These are phyloP conservation scores for Loxodonta africana DNA, from an alignment of 2,113 vertebrate species.

Conservation along the genomic window DNA sequence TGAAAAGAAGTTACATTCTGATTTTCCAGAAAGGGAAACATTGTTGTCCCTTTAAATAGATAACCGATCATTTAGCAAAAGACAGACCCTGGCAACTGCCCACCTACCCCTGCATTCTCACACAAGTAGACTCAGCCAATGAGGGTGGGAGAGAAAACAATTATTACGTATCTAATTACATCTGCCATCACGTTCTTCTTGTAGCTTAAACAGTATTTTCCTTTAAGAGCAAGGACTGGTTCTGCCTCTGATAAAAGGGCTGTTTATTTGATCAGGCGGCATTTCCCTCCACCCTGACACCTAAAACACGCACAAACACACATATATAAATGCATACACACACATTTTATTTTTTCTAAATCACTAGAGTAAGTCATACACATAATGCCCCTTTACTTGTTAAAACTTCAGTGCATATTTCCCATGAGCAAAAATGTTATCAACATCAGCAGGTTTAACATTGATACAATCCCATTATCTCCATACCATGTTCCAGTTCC, in stretches of 20 bases:
- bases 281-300: not conserved
- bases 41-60: conserved; percentile 10
- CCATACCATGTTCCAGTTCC: not conserved
- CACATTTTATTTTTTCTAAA: not conserved
- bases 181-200: not conserved
- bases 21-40: conserved; percentile 50
- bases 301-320: not conserved
- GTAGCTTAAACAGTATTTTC: conserved; percentile 9
- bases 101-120: not conserved
- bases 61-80: conserved; percentile 32
- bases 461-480: not conserved
- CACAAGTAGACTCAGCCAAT: not conserved
- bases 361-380: not conserved
- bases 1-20: conserved; percentile 9
- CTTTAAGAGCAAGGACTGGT: not conserved
- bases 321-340: not conserved
- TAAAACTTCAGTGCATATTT: conserved; percentile 13
- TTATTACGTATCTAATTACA: not conserved
- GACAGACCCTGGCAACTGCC: not conserved
- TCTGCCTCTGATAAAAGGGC: not conserved
- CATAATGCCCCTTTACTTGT: not conserved
- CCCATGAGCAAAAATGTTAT: not conserved
- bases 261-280: not conserved
- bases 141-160: conserved; percentile 11
- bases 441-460: not conserved